Conservation (phyloP, 2,888 invertebrate genomes). For the Polylopha cassiicola region DNA sequence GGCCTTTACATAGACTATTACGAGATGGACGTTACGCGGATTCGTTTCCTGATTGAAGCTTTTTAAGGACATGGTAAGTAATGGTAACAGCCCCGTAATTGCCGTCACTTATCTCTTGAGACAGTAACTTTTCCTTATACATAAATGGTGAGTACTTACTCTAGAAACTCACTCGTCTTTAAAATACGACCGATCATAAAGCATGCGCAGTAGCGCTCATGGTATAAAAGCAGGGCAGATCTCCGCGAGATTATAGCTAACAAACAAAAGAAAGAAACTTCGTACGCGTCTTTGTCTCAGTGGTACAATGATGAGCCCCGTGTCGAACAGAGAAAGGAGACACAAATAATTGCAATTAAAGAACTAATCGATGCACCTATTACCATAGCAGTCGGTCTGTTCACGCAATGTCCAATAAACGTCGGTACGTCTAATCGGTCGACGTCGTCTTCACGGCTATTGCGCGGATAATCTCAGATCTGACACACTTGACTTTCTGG, state of each 20-base stretch:
- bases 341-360: not conserved
- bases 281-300: conserved; percentile 1
- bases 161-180: too few species aligned
- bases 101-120: too few species aligned
- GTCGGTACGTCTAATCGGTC: conserved; percentile 16
- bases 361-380: conserved; percentile 1
- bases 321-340: conserved; percentile 2
- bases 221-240: too few species aligned
- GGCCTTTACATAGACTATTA: conserved; percentile 14
- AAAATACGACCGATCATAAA: too few species aligned
- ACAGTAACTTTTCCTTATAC: too few species aligned
- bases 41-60: conserved; percentile 11
- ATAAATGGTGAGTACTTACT: too few species aligned
- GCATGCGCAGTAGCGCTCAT: too few species aligned
- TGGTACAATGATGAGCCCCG: too few species aligned
- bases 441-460: conserved; percentile 3
- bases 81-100: too few species aligned
- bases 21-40: conserved; percentile 19
- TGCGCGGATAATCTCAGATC: conserved; percentile 12
- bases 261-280: conserved; percentile 11
- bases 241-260: too few species aligned
- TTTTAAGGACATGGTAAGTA: conserved; percentile 11
- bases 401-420: conserved; percentile 12
- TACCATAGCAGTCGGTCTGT: conserved; percentile 6
- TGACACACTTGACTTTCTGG: conserved; percentile 13